Base-by-base conservation (phyloP, 1,140 invertebrate species). In the Phortica variegata region DNA sequence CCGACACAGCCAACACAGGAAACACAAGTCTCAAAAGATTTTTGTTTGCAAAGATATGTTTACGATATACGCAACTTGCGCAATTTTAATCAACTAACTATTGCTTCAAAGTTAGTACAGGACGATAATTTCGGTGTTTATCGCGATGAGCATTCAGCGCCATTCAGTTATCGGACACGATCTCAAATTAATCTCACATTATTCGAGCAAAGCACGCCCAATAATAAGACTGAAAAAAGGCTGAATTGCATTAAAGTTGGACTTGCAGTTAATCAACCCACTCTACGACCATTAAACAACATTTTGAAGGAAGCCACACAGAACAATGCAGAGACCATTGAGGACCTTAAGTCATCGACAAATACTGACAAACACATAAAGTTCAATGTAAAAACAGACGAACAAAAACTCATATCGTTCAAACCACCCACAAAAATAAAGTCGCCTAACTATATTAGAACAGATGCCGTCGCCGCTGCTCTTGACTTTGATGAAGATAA, bases 81-180 rank as follows among this genome's bases (percentile, higher is more conserved):
- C 15, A 55, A 61, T 23, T 72, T 58, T 46, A 47, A 48, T 21
- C 19, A 48, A 7, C 62, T 65, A 43, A 68, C 54, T 20, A 42
- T 61, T 12, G 65, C 53, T 0, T 19, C 56, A 7, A 71, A 71
- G 39, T 36, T 62, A 9, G 36, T 74, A 3, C 61, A 65, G 13
- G 71, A 74, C 34, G 71, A 74, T 15, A 50, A 54, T 15, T 38
- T 43, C 7, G 44, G 50, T 2, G 36, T 55, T 26, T 65, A 52
- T 44, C 63, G 54, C 1, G 71, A 74, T 51, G 71, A 74, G 39
- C 66, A 74, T 53, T 74, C 71, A 8, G 54, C 29, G 32, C 71
- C 71, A 8, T 74, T 74, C 39, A 60, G 60, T 42, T 65, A 53
- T 32, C 56, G 58, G 17, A 74, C 71, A 3, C 62, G 58, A 39